Evolutionary conservation across 2,888 invertebrate genomes (phyloP), one percentile per base, ranked within the genome.

Genomic region (Drosophila rellima): DNA sequence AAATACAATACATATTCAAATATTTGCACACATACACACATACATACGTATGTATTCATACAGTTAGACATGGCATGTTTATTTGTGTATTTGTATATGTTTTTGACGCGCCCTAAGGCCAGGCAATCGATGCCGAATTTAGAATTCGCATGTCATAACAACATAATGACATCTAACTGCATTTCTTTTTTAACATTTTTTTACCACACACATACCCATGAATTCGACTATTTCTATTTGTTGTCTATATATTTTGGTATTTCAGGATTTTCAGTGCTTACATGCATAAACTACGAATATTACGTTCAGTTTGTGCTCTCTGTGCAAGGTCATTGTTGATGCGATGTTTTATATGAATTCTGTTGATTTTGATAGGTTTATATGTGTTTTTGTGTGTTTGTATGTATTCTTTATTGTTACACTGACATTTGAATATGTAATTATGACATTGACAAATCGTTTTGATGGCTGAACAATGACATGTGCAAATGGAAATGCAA

Each of bases 1-100:
- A 89, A 73, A 64, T 61, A 57, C 71, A 79, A 87, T 87, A 75
- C 88, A 88, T 89, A 85, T 85, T 88, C 89, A 84, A 84, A 89
- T 82, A 87, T 68, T 70, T 74, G 48, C 37, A 61, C 33, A 52
- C 18, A 64, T 18, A 55, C 17, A 61, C 8, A 31, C 40, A 26
- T 23, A 42, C 8, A 37, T 6, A 42, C 13, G 23, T n/a, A 23
- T n/a, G 23, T n/a, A 44, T 48, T 17, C 31, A 33, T 48, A 48
- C 3, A 18, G 48, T 45, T 45, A 50, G 31, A 60, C 33, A 35
- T 42, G 47, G 15, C 54, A 65, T 56, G 37, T 44, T 23, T 35
- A 60, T 52, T 56, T 15, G 56, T 57, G 35, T 17, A 29, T 56
- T 39, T 44, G 54, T 56, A 29, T 33, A 40, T 70, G 59, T 56